These are phyloP conservation scores for Alexandromys fortis DNA, from an alignment of 2,113 vertebrate genomes.

Conservation along the genomic window DNA sequence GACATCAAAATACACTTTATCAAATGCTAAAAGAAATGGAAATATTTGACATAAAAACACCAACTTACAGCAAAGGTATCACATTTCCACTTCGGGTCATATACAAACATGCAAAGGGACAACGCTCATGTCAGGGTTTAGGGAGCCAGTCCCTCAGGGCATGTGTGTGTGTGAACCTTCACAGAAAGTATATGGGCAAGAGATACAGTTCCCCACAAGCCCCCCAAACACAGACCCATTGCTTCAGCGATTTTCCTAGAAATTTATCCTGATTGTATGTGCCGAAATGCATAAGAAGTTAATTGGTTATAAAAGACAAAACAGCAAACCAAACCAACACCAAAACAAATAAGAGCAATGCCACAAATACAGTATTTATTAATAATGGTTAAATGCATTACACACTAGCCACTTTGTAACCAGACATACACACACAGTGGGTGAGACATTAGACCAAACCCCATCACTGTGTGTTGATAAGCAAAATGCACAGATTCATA, in stretches of 20 bases:
- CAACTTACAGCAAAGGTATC: background rate
- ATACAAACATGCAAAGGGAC: background rate
- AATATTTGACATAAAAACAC: background rate
- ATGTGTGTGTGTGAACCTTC: background rate
- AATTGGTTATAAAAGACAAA: background rate
- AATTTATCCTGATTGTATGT: conserved; percentile 32
- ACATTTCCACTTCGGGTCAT: background rate
- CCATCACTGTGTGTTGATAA: background rate
- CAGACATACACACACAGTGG: background rate
- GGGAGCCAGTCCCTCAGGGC: background rate
- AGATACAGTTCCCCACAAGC: background rate
- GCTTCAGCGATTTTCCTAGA: background rate
- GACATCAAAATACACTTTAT: conserved; percentile 16
- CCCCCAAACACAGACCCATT: background rate
- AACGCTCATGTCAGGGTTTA: background rate
- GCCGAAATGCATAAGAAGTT: background rate
- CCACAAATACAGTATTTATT: conserved; percentile 39
- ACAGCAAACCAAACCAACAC: background rate
- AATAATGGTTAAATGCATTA: conserved; percentile 53
- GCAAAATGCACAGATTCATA: background rate
- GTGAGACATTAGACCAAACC: conserved; percentile 3
- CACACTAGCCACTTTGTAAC: background rate
- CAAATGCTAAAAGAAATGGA: conserved; percentile 16
- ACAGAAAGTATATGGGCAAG: conserved; percentile 2
- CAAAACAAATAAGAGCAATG: conserved; percentile 41